phyloP scores from a whole-genome alignment of 2,797 vertebrate species.

The Platyrinchus mystaceus region DNA sequence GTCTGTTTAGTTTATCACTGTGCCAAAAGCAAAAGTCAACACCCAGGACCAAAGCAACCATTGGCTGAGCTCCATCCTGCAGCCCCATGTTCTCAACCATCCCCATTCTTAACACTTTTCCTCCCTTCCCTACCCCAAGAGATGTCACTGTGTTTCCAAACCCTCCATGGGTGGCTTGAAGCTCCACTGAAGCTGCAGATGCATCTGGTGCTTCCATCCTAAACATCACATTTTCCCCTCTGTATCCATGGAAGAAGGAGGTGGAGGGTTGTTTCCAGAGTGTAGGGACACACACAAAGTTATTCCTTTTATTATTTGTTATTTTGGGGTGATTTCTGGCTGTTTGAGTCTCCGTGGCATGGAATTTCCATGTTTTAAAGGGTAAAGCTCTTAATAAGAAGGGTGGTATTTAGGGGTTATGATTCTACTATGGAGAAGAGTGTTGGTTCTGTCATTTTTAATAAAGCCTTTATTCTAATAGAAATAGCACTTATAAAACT shows the following conservation, averaged over 20 bases:
- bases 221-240: background rate
- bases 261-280: fast-evolving
- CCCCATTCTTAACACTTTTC: background rate
- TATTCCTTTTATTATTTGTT: background rate
- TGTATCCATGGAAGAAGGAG: background rate
- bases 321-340: background rate
- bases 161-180: background rate
- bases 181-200: background rate
- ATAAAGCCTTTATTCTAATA: conserved; percentile 27
- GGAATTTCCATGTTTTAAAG: background rate
- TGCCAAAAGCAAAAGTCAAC: background rate
- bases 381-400: background rate
- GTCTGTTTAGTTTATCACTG: fast-evolving
- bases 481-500: conserved; percentile 40
- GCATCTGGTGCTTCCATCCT: background rate
- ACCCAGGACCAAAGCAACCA: background rate
- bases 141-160: background rate
- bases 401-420: background rate
- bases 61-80: fast-evolving
- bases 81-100: background rate
- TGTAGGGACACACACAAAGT: fast-evolving
- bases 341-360: background rate
- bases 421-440: background rate
- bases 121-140: background rate
- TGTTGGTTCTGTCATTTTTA: background rate